Base-by-base conservation (phyloP, 1,140 invertebrate genomes). In the Trichonephila clavata region DNA sequence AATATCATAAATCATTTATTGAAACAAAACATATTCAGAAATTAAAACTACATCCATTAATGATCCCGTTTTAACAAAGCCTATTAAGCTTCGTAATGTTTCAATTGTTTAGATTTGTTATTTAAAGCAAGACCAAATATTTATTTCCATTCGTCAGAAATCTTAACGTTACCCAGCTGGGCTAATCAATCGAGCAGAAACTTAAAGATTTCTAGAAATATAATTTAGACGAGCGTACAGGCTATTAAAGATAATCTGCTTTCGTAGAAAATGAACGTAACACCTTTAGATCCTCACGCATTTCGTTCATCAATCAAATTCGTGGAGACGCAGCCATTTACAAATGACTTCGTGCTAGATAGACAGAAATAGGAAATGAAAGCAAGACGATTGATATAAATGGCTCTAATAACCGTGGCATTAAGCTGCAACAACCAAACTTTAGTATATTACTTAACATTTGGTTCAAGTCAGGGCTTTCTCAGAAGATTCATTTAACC, bases 301-400 rank as follows among this genome's bases (percentile, higher is more conserved):
- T 86, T 86, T 86, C 20, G 18, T 57, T 21, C 57, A 86, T 86
- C 84, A 60, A 86, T 86, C 60, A 86, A 61, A 63, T 14, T 16
- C 57, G 84, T 86, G 59, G 50, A 63, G 84, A 61, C 60, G 27
- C 24, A 86, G 32, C 84, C 84, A 86, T 86, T 86, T 86, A 86
- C 84, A 86, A 61, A 86, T 86, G 84, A 86, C 84, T 86, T 86
- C 84, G 57, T n/a, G 24, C 32, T 57, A 83, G 43, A 83, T 63
- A 86, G 84, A 86, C 50, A 86, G 84, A 86, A 86, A 86, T 57
- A 86, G 84, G 84, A 86, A 86, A 61, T 86, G 84, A 86, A 86
- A 43, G 60, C 24, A 63, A 86, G 84, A 61, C 60, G 60, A 86
- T 86, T 86, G 84, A 86, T 86, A 86, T 86, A 86, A 86, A 86